Percentiles rank a stretch among this genome's conserved stretches.
Conservation (phyloP, 2,113 vertebrate genomes). For the Calyptomena viridis region DNA sequence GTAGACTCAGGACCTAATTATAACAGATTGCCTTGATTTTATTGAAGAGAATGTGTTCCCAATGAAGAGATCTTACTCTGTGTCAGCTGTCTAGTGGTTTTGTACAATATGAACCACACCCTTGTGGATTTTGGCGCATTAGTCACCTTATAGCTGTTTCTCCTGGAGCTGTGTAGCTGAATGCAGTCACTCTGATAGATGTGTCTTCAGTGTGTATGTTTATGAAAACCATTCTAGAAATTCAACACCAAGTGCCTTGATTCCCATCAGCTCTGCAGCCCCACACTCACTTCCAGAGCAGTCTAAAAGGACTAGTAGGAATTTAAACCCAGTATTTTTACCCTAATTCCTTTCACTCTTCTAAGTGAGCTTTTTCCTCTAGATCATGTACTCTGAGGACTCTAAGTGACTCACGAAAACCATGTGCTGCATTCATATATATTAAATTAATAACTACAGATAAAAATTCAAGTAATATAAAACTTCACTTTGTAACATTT, state of each 20-base stretch:
- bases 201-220: not conserved
- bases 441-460: not conserved
- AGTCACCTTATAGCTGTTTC: not conserved
- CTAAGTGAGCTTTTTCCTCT: not conserved
- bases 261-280: not conserved
- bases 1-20: not conserved
- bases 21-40: not conserved
- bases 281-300: not conserved
- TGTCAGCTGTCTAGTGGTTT: not conserved
- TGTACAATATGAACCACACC: conserved; percentile 21
- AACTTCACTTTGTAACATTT: conserved; percentile 13
- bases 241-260: not conserved
- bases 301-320: not conserved
- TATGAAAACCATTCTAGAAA: not conserved
- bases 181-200: not conserved
- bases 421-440: not conserved
- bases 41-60: not conserved
- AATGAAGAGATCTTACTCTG: not conserved
- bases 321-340: not conserved
- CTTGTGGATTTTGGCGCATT: conserved; percentile 48
- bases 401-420: not conserved
- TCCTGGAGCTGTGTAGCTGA: conserved; percentile 17
- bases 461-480: conserved; percentile 1
- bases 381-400: not conserved
- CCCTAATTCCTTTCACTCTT: not conserved